Evolutionary conservation across 2,797 vertebrate species (phyloP).

Genomic region (Ambastaia sidthimunki): DNA sequence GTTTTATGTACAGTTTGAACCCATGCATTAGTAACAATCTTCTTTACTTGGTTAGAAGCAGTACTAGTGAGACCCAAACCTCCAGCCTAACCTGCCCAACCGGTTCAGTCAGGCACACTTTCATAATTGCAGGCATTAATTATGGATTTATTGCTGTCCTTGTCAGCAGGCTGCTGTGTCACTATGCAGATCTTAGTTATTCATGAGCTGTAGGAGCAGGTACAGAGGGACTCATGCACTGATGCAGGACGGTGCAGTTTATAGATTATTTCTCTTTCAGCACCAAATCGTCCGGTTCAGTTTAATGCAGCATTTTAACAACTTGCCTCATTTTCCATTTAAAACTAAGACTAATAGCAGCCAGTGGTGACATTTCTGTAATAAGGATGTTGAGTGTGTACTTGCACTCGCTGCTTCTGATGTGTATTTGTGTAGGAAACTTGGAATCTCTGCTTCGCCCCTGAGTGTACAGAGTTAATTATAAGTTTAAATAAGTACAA

Average conservation of each 20-base stretch:
- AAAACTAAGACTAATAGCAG: slow-evolving; percentile 43
- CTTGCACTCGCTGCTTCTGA: slow-evolving; percentile 7
- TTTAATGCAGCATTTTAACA: slow-evolving; percentile 39
- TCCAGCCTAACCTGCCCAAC: slow-evolving; percentile 8
- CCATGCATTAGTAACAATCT: neutral
- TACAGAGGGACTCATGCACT: slow-evolving; percentile 8
- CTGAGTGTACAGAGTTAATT: slow-evolving; percentile 27
- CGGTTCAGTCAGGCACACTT: slow-evolving; percentile 19
- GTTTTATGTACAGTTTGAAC: too few relatives aligned
- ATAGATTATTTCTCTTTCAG: slow-evolving; percentile 45
- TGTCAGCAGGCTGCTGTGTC: slow-evolving; percentile 40
- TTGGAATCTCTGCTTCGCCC: neutral
- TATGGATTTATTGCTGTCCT: slow-evolving; percentile 47
- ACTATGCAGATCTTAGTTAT: slow-evolving; percentile 50
- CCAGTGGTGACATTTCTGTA: slow-evolving; percentile 35
- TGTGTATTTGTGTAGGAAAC: slow-evolving; percentile 27
- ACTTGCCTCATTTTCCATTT: slow-evolving; percentile 41
- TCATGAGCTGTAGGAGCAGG: slow-evolving; percentile 34
- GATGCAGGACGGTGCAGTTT: slow-evolving; percentile 46
- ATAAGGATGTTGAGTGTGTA: slow-evolving; percentile 32
- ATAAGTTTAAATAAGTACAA: slow-evolving; percentile 34
- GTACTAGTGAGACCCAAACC: neutral
- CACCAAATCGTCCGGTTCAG: slow-evolving; percentile 29
- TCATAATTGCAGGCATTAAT: slow-evolving; percentile 46
- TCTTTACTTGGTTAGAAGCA: neutral